Conservation (phyloP, 2,797 vertebrate genomes). For the Loris lydekkerianus region DNA sequence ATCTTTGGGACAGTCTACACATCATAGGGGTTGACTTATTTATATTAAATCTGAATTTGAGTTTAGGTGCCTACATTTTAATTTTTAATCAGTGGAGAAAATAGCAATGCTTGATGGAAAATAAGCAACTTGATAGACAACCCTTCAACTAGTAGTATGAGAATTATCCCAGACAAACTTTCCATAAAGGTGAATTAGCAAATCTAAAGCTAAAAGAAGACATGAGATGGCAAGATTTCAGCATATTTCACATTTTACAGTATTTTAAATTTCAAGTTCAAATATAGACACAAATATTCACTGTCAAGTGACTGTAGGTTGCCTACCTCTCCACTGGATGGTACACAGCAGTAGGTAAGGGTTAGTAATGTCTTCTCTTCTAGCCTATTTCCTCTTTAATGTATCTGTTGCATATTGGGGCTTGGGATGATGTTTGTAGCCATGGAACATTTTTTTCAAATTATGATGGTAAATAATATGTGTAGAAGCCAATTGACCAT, state of each 20-base stretch:
- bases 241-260: not conserved
- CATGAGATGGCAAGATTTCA: not conserved
- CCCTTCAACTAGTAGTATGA: not conserved
- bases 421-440: not conserved
- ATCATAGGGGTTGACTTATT: not conserved
- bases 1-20: not conserved
- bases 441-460: not conserved
- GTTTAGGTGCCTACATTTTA: not conserved
- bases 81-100: not conserved
- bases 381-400: not conserved
- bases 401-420: not conserved
- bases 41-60: not conserved
- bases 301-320: not conserved
- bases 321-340: not conserved
- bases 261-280: slow-evolving; percentile 9
- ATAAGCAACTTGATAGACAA: not conserved
- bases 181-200: not conserved
- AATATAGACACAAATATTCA: not conserved
- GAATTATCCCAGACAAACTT: not conserved
- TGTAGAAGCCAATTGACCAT: not conserved
- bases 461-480: not conserved
- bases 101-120: not conserved
- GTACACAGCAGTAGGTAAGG: not conserved
- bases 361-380: not conserved
- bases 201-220: not conserved